Evolutionary conservation across 2,888 invertebrate species (phyloP).

Genomic region (Caenorhabditis sulstoni): DNA sequence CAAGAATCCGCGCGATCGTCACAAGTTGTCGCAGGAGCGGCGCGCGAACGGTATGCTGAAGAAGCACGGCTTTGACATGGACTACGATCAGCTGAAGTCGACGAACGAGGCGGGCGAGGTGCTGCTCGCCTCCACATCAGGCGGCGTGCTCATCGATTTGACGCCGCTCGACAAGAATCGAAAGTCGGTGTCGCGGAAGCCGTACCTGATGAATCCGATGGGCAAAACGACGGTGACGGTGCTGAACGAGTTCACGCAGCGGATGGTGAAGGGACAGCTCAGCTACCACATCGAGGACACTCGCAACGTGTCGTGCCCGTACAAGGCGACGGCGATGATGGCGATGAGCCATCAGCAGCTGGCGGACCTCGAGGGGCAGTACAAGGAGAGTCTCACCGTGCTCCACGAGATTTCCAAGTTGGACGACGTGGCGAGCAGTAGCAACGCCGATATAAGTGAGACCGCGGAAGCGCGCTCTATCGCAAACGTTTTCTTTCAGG

Average conservation of each 20-base stretch:
- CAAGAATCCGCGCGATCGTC: background rate
- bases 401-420: conserved; percentile 16
- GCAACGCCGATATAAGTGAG: conserved; percentile 2
- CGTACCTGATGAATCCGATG: conserved; percentile 63
- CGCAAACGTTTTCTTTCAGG: conserved; percentile 82
- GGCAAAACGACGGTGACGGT: conserved; percentile 90
- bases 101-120: conserved; percentile 17
- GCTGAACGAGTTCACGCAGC: conserved; percentile 96
- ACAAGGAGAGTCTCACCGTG: conserved; percentile 62
- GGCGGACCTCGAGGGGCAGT: conserved; percentile 35
- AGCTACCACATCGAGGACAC: conserved; percentile 71
- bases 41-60: conserved; percentile 26
- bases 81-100: conserved; percentile 43
- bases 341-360: conserved; percentile 43
- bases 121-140: conserved; percentile 26
- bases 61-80: conserved; percentile 33
- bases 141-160: conserved; percentile 49
- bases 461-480: too few relatives aligned
- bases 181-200: conserved; percentile 19
- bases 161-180: conserved; percentile 19
- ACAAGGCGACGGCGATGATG: conserved; percentile 66
- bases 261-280: conserved; percentile 88
- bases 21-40: conserved; percentile 1
- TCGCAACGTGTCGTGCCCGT: conserved; percentile 66
- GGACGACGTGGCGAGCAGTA: background rate